Evolutionary conservation across 2,113 vertebrate genomes (phyloP), one percentile per base, ranked within the genome.

Genomic region (Anhinga rufa): DNA sequence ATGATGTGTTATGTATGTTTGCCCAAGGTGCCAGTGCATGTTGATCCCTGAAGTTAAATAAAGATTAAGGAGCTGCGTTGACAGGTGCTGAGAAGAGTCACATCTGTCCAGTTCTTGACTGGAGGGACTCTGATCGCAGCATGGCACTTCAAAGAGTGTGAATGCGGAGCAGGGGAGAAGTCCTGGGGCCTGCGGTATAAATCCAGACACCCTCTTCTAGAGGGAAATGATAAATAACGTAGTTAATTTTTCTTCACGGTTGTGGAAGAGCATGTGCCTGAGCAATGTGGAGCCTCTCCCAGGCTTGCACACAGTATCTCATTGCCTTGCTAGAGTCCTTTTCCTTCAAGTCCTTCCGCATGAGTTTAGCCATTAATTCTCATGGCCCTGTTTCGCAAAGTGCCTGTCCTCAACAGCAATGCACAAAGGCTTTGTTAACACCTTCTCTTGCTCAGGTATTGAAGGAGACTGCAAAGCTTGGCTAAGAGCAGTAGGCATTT

Each of bases 1-100:
- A 71, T 79, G 88, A 77, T 52, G 14, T 38, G 64, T 80, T 77
- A 31, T 22, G 10, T 86, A 18, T 94, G 48, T 92, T 83, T 92
- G 68, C 82, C 64, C 55, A 66, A 82, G 82, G 86, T 86, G 42
- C 42, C 57, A 68, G 44, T 86, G 55, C 5, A 0, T 75, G 82
- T 93, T 93, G 90, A 78, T 96, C 71, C 82, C 90, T 68, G 54
- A 51, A 86, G 72, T 88, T 83, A 90, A 94, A 83, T 58, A 62
- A 62, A 60, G 69, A 88, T 90, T 96, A 90, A 90, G 88, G 70
- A 96, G 20, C 71, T 92, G 25, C 6, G 0, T 77, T 96, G 92
- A 69, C 85, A 90, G 92, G 78, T 90, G 58, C 51, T 42, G 64
- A 74, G 77, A 92, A 77, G 62, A 83, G 66, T 57, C 4, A 0